Evolutionary conservation across 2,888 invertebrate genomes (phyloP), one percentile per base, ranked within the genome.

Genomic region (Meandrusa payeni): DNA sequence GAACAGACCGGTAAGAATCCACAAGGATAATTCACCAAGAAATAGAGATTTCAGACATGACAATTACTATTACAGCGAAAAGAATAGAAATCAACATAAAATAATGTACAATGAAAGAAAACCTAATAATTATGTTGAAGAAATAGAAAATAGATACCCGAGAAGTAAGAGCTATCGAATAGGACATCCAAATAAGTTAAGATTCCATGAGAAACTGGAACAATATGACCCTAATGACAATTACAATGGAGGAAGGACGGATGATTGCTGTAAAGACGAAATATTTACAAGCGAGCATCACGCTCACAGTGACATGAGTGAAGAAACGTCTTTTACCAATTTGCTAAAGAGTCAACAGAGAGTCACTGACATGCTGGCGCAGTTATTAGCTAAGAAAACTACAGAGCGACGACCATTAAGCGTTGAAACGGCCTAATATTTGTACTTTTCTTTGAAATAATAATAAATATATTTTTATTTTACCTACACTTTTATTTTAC

Each of bases 281-380:
- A 44, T 38, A 44, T 38, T 32, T 5, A 26, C 38, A 11, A 64
- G 83, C 37, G 63, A 76, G 6, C 78, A 77, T 41, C 45, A 62
- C 37, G 67, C 82, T 0, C 20, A 80, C n/a, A 54, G 50, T 19
- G 52, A 60, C 1, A 47, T 58, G 6, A 73, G 68, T 32, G 73
- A 78, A 33, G 80, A 81, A 33, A 54, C 64, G 1, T 77, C 76
- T 52, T 83, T 82, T 23, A 67, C 54, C 3, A 76, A 77, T 42
- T 78, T 86, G 41, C 38, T 86, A 5, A 73, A 75, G 41, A 75
- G 78, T 0, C 86, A 87, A 48, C 69, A 83, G 50, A 83, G 79
- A 53, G 85, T 86, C 0, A 85, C 79, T 7, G 75, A 73, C 23
- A 80, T 86, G 70, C 50, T 86, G 3, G 78, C 78, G 42, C 72